Evolutionary conservation across 2,797 vertebrate genomes (phyloP), one percentile per base, ranked within the genome.

Genomic region (Scomberomorus guttatus): DNA sequence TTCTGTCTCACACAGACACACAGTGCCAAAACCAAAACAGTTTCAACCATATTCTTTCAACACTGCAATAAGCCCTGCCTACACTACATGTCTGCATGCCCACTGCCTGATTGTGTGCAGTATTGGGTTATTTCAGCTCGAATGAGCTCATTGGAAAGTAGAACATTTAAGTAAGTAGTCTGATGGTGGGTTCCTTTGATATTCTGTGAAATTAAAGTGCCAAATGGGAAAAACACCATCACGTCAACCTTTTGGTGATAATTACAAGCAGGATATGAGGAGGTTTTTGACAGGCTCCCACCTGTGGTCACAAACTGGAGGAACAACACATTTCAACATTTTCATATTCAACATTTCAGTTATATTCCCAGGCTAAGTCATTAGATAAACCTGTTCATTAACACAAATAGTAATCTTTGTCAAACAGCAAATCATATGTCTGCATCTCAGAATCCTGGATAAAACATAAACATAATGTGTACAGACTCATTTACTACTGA

Each of bases 81-180:
- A 10, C 72, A 10, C 54, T 44, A 67, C 74, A 72, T 14, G 75
- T 68, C 79, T 69, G 81, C 56, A 25, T 29, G 25, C 48, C 59
- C 62, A 1, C 42, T 14, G 73, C 64, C 51, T 48, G 78, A 83
- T 82, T 27, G 57, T 81, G 71, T 37, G 66, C 78, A 68, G 50
- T 81, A 77, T 87, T 24, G 3, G 44, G 87, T 88, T 81, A 85
- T 79, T 85, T 77, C 57, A 81, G 61, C 50, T 29, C n/a, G 39
- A 46, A 64, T 90, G 90, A 92, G 85, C 77, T 90, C 86, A 87
- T 13, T 67, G 91, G 81, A 84, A 86, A 88, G 61, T 29, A 27
- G 54, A 71, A 20, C 10, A 75, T 81, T 85, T 75, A 75, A 75
- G 51, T 63, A 63, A 73, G 77, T 48, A 57, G 68, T 72, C 27